Conservation (phyloP, 2,888 invertebrate genomes). For the Ophion slaviceki region DNA sequence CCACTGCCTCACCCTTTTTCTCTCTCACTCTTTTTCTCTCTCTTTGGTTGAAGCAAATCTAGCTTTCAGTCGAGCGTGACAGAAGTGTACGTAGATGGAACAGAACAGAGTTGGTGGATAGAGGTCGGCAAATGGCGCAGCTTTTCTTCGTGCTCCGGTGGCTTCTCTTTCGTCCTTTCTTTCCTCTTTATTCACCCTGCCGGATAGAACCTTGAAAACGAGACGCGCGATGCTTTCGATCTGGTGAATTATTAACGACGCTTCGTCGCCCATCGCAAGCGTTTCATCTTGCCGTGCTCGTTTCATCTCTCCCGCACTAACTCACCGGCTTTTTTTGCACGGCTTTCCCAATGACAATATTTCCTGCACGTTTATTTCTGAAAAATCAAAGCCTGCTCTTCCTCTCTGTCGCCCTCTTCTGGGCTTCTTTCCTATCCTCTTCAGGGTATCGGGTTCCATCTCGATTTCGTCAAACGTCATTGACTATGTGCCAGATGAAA, state of each 20-base stretch:
- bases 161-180: slow-evolving; percentile 52
- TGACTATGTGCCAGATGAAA: background rate
- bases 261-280: slow-evolving; percentile 44
- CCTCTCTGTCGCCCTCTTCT: background rate
- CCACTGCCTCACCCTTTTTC: background rate
- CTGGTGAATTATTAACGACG: slow-evolving; percentile 71
- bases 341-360: slow-evolving; percentile 43
- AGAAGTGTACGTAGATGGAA: slow-evolving; percentile 44
- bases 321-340: background rate
- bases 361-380: slow-evolving; percentile 10
- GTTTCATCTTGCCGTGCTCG: slow-evolving; percentile 37
- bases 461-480: background rate
- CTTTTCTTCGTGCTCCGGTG: slow-evolving; percentile 31
- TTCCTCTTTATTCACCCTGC: slow-evolving; percentile 31
- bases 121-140: slow-evolving; percentile 34
- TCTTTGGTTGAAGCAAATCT: slow-evolving; percentile 24
- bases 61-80: slow-evolving; percentile 31
- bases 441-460: background rate
- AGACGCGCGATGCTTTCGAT: slow-evolving; percentile 57
- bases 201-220: slow-evolving; percentile 66
- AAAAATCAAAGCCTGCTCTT: background rate
- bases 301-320: slow-evolving; percentile 13
- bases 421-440: slow-evolving; percentile 8
- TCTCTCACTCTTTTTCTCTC: background rate
- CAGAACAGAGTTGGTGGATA: slow-evolving; percentile 8